phyloP scores from a whole-genome alignment of 2,113 vertebrate species.

The Hippocampus abdominalis region DNA sequence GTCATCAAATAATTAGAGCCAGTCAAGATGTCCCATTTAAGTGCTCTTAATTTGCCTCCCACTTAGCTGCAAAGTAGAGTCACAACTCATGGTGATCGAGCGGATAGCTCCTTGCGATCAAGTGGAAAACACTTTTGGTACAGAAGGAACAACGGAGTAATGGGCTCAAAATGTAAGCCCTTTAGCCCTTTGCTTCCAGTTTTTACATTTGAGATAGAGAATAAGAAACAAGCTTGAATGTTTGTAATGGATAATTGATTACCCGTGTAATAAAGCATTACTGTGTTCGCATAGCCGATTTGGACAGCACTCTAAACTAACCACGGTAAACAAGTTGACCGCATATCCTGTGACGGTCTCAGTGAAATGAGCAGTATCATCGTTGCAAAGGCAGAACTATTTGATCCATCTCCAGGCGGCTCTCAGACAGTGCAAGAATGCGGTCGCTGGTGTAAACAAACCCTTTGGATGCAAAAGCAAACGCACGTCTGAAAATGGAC shows the following conservation, averaged over 20 bases:
- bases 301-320: too few species aligned
- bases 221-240: neutral
- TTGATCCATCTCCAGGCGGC: too few species aligned
- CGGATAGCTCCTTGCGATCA: conserved; percentile 37
- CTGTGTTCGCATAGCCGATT: too few species aligned
- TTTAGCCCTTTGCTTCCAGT: neutral
- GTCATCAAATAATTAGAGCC: conserved; percentile 11
- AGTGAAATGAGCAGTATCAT: too few species aligned
- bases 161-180: neutral
- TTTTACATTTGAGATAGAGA: neutral
- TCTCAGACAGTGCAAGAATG: too few species aligned
- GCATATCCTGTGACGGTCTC: too few species aligned
- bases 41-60: conserved; percentile 21
- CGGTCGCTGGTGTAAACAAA: too few species aligned
- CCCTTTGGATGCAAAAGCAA: too few species aligned
- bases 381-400: too few species aligned
- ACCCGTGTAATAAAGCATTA: too few species aligned
- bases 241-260: neutral
- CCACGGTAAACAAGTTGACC: too few species aligned
- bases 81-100: conserved; percentile 51
- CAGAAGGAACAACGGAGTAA: neutral
- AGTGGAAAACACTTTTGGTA: conserved; percentile 21
- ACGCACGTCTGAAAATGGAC: neutral
- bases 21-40: conserved; percentile 17
- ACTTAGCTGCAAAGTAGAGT: conserved; percentile 27